A percentile compares a stretch with the other conserved stretches of the same genome.
Conservation (phyloP, 1,140 invertebrate species). For the Stegodyphus mimosarum region DNA sequence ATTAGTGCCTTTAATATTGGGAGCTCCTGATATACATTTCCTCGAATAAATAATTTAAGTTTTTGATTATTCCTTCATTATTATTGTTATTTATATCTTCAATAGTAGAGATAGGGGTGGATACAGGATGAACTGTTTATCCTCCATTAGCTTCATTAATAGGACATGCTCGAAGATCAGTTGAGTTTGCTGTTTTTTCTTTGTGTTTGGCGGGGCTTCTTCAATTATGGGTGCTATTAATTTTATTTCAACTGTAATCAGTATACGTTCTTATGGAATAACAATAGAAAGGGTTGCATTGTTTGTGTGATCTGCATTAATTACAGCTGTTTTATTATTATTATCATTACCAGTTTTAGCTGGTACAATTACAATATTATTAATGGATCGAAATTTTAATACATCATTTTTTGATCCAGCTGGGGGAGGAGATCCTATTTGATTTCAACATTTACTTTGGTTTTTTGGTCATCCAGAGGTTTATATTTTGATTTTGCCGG, state of each 20-base stretch:
- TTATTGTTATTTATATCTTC: slow-evolving; percentile 73
- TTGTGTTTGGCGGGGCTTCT: slow-evolving; percentile 75
- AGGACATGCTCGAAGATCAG: slow-evolving; percentile 73
- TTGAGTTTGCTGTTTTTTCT: slow-evolving; percentile 78
- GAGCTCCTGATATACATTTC: slow-evolving; percentile 80
- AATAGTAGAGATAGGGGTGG: slow-evolving; percentile 74
- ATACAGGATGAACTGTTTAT: slow-evolving; percentile 77
- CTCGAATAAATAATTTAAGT: slow-evolving; percentile 73
- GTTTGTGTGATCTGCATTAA: slow-evolving; percentile 75
- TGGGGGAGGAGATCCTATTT: no score
- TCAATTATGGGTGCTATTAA: slow-evolving; percentile 78
- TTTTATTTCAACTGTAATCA: slow-evolving; percentile 72
- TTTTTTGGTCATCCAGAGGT: no score
- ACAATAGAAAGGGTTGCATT: slow-evolving; percentile 63
- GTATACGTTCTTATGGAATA: slow-evolving; percentile 67
- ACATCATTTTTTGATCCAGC: no score
- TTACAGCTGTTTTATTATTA: slow-evolving; percentile 77
- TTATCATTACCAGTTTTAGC: slow-evolving; percentile 78
- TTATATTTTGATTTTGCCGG: no score
- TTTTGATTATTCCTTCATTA: slow-evolving; percentile 77
- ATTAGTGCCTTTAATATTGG: slow-evolving; percentile 79
- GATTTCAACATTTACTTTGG: no score
- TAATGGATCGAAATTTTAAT: no score
- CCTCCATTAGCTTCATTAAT: slow-evolving; percentile 74
- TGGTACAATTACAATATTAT: slow-evolving; percentile 78